Base-by-base conservation (phyloP, 2,888 invertebrate species). In the Ectemnius cavifrons region DNA sequence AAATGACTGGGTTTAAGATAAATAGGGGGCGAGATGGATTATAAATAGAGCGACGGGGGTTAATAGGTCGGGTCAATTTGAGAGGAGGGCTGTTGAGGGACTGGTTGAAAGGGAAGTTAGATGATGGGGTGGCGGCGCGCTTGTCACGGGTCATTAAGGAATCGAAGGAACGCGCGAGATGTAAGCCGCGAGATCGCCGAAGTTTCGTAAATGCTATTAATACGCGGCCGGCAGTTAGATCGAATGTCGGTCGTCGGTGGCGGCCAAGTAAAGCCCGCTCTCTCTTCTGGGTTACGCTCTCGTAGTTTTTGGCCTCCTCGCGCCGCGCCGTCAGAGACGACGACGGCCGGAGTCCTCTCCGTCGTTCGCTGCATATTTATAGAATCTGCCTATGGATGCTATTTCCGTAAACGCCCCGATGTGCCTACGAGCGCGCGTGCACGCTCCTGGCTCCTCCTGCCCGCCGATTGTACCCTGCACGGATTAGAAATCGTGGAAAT, bases 261-360 rank as follows among this genome's bases (percentile, higher is more conserved):
- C 88, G 87, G 89, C 91, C 90, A 91, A 90, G 91, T 90, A 90
- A 90, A 91, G 91, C 90, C 84, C 89, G 89, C 85, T 87, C 37
- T 37, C 37, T 37, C 89, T 85, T 84, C 87, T 83, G 83, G 86
- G 86, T 88, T 87, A 86, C 70, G 72, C 71, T 74, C 37, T 37
- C 80, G 80, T 79, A 85, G 82, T 79, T 80, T 83, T 81, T 77
- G 78, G 78, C 72, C 73, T 71, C 71, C 77, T 72, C 66, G 63
- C 60, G 63, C 61, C 61, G 61, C 72, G 67, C 71, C 79, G 67
- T 77, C 79, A 58, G 72, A 52, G 73, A 71, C 70, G 46, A 23
- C 65, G 67, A 45, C 70, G 67, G 65, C 61, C 72, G 64, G 62
- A 67, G 60, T 70, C 73, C 52, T 46, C 60, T 68, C 75, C 75